Percentiles rank a stretch among this genome's conserved stretches.
phyloP scores from a whole-genome alignment of 2,888 invertebrate species.

The Hemaris fuciformis region DNA sequence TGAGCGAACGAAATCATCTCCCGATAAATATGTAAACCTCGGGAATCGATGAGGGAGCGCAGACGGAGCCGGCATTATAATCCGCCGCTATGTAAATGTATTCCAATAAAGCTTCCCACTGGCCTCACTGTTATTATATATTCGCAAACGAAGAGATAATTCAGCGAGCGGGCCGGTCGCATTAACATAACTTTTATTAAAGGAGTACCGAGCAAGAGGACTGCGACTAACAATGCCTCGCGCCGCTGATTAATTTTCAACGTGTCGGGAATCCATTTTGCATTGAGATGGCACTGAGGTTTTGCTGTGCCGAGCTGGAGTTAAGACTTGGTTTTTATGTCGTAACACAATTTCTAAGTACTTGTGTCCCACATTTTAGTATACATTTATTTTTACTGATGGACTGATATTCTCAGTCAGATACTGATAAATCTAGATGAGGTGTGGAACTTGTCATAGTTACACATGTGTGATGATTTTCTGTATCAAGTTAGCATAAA shows the following conservation, averaged over 20 bases:
- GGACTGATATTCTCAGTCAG: too few relatives aligned
- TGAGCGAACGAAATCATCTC: constrained; percentile 48
- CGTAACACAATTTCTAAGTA: neutral
- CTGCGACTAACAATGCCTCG: constrained; percentile 70
- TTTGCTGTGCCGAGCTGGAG: neutral
- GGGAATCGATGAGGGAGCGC: constrained; percentile 65
- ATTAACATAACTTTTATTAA: constrained; percentile 81
- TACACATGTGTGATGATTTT: too few relatives aligned
- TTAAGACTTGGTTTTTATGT: neutral
- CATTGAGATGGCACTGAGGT: constrained; percentile 55
- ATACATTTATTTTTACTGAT: too few relatives aligned
- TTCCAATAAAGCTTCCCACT: constrained; percentile 76
- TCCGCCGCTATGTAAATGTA: constrained; percentile 78
- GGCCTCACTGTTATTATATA: constrained; percentile 76
- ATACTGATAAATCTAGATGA: too few relatives aligned
- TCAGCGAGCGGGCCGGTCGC: constrained; percentile 66
- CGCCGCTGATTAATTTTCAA: constrained; percentile 71
- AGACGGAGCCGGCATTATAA: constrained; percentile 61
- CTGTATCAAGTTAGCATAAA: too few relatives aligned
- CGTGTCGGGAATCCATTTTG: constrained; percentile 69
- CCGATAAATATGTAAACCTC: constrained; percentile 78
- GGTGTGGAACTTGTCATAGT: too few relatives aligned
- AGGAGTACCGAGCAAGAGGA: constrained; percentile 63
- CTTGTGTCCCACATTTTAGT: neutral
- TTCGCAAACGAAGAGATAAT: constrained; percentile 80